These are phyloP conservation scores for Drosophila sulfurigaster DNA, from an alignment of 1,140 invertebrate genomes.

Conservation along the genomic window DNA sequence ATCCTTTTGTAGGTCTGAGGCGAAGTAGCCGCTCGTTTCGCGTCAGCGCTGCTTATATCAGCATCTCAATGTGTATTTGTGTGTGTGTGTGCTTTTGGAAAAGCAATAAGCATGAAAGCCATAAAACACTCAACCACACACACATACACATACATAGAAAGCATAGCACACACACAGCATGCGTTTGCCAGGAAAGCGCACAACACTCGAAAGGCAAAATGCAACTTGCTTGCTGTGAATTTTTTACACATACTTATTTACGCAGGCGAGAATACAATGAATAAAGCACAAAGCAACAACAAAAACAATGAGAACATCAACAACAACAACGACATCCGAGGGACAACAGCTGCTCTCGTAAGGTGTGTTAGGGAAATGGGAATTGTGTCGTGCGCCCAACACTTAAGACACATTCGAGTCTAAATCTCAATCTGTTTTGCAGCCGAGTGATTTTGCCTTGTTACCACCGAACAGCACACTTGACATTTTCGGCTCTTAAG, in stretches of 20 bases:
- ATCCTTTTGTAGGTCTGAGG: slow-evolving; percentile 65
- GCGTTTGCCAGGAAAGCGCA: slow-evolving; percentile 2
- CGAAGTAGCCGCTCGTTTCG: slow-evolving; percentile 23
- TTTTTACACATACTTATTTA: slow-evolving; percentile 55
- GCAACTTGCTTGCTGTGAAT: slow-evolving; percentile 25
- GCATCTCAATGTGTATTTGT: slow-evolving; percentile 5
- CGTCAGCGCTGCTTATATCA: slow-evolving; percentile 18
- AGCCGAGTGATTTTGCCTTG: slow-evolving; percentile 70
- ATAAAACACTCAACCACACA: slow-evolving; percentile 48
- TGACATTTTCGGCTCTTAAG: slow-evolving; percentile 28
- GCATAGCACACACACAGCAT: slow-evolving; percentile 3
- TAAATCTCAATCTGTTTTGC: slow-evolving; percentile 72
- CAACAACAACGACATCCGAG: neutral
- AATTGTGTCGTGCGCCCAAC: slow-evolving; percentile 30
- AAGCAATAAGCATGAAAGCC: slow-evolving; percentile 70
- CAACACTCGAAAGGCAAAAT: slow-evolving; percentile 31
- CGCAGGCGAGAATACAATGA: slow-evolving; percentile 46
- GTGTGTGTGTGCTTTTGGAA: slow-evolving; percentile 58
- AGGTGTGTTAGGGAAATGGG: neutral
- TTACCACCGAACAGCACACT: slow-evolving; percentile 27
- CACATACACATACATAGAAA: neutral
- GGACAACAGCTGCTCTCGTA: slow-evolving; percentile 5
- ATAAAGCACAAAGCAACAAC: slow-evolving; percentile 24
- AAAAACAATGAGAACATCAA: slow-evolving; percentile 41
- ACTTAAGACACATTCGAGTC: slow-evolving; percentile 72